Base-by-base conservation (phyloP, 1,140 invertebrate species). In the Lucilia sericata region DNA sequence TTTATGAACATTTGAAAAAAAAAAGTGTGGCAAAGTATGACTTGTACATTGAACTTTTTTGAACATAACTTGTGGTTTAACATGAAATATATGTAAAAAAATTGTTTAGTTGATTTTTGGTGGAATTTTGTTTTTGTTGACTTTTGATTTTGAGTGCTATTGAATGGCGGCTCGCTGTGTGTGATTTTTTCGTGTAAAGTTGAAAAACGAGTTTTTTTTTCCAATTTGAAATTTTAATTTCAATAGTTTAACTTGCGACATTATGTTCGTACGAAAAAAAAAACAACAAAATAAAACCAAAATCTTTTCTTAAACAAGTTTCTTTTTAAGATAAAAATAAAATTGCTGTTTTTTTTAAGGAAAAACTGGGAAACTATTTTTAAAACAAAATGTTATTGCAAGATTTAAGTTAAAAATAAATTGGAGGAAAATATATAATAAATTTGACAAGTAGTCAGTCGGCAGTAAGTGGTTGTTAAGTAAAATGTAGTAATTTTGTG, bases 241-340 rank as follows among this genome's bases (percentile, higher is more conserved):
- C n/a, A 70, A 70, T 70, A 70, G 19, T 7, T n/a, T 12, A 55
- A 17, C 51, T 55, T 70, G 21, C 65, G 10, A 25, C 19, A 70
- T 55, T 17, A 21, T 70, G 60, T 70, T 17, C n/a, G n/a, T 30
- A 70, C 21, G 21, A 70, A 70, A 70, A 19, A 21, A 70, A 17
- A 19, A 70, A 70, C 2, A 70, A 17, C 9, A 55, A 42, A 42
- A 60, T 17, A 60, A 60, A 60, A 60, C 17, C 55, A 70, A 70
- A 70, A 70, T 70, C 19, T 70, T 19, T 70, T 70, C 65, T 30
- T 30, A 70, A 70, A 70, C 65, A 25, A 70, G 65, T 70, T 19
- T 70, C 1, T 25, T 21, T 42, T 42, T 42, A 42, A 42, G 25
- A 42, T 42, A 42, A 42, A 42, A 42, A 42, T 42, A 42, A 42